Evolutionary conservation across 1,140 invertebrate genomes (phyloP), one percentile per base, ranked within the genome.

Genomic region (Orussus abietinus): DNA sequence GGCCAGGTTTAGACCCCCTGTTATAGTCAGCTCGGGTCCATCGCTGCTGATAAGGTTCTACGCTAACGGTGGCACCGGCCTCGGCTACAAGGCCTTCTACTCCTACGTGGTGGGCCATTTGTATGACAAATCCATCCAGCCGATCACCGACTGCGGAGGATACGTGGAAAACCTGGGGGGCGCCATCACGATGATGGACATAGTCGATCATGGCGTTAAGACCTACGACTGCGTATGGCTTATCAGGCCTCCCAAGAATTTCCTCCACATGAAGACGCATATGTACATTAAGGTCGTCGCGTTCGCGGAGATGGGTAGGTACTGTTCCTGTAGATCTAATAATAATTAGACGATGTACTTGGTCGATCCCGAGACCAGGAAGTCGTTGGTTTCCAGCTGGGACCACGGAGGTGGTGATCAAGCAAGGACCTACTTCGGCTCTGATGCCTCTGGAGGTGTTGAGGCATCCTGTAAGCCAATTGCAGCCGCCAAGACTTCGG

Each of bases 151-250:
- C 60, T 87, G 85, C 49, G 85, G 84, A 11, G 85, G 85, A 34
- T 80, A 80, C 57, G 84, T 86, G 3, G 81, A 82, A 32, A 84
- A 85, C 56, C 73, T 81, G 10, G 84, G 85, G 3, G 85, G 85
- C 0, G 78, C 80, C 7, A 87, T 88, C 15, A 86, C 84, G 5
- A 86, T 88, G 84, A 83, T 85, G 78, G 80, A 86, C 49, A 86
- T 86, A 83, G 77, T 82, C 5, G 70, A 71, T 30, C 76, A 79
- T 42, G 76, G 74, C 2, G 69, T 75, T 0, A 77, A 79, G 55
- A 72, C 75, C 0, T 87, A 82, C 47, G 83, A 88, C 53, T 87
- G 84, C 53, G 76, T 86, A 22, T 88, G 84, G 84, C 70, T 87
- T 3, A 81, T 88, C 3, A 77, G 80, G 53, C 82, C 81, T 4